Conservation (phyloP, 2,113 vertebrate species). For the Holacanthus passer region DNA sequence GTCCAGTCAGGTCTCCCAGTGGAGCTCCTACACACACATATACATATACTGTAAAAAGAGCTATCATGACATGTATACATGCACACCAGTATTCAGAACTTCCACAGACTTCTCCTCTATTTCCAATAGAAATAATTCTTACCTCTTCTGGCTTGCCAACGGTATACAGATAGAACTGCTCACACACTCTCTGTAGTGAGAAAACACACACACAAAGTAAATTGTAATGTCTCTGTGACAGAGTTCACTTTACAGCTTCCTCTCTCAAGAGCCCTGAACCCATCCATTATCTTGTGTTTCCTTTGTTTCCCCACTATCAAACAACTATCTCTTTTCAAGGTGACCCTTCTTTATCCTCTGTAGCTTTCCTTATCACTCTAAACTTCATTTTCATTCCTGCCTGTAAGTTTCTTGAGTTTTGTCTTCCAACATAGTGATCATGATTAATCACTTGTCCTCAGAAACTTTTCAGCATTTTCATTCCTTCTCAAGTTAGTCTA, state of each 20-base stretch:
- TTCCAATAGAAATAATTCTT: slow-evolving; percentile 43
- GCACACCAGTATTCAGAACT: neutral
- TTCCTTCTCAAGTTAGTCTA: neutral
- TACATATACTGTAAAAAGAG: slow-evolving; percentile 7
- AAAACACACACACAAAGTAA: slow-evolving; percentile 2
- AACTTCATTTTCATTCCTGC: neutral
- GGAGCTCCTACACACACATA: slow-evolving; percentile 89
- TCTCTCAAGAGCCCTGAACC: neutral
- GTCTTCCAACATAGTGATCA: neutral
- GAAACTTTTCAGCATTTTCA: neutral
- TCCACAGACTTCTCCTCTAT: neutral
- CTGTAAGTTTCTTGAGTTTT: neutral
- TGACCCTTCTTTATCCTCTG: neutral
- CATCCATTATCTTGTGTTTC: neutral
- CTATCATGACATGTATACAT: neutral
- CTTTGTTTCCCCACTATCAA: neutral
- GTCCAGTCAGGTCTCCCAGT: slow-evolving; percentile 98
- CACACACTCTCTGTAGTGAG: slow-evolving; percentile 89
- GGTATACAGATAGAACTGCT: slow-evolving; percentile 94
- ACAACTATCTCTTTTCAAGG: neutral
- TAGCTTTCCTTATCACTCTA: neutral
- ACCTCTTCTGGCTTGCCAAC: slow-evolving; percentile 98
- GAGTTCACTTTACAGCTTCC: neutral
- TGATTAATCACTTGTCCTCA: neutral
- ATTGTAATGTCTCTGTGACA: neutral